Base-by-base conservation (phyloP, 1,140 invertebrate genomes). In the Penaeus japonicus region DNA sequence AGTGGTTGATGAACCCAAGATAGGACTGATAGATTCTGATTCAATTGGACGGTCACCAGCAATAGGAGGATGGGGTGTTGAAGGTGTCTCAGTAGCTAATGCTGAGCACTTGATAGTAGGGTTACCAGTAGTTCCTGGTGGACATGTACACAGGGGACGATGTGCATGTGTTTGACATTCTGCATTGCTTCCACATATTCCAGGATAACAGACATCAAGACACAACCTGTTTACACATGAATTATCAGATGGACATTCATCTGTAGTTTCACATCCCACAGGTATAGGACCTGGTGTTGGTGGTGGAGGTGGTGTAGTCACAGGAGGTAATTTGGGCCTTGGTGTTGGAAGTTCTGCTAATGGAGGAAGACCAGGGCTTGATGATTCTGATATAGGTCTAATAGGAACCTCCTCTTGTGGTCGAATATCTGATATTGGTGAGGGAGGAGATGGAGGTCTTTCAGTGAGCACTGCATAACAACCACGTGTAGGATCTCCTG, bases 121-220 rank as follows among this genome's bases (percentile, higher is more conserved):
- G 94, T 97, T 96, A 85, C 97, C 97, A 35, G 92, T 94, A 12
- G 94, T 95, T 53, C 96, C 96, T 0, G 94, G 92, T 59, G 94
- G 94, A 92, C 97, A 98, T 4, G 92, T 93, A 91, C 97, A 98
- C 70, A 94, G 94, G 0, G 96, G 95, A 92, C 96, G 95, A 92
- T 98, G 97, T 75, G 95, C 93, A 87, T 93, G 93, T 0, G 95
- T 95, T 27, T 94, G 92, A 91, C 97, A 98, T 17, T 94, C 93
- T 0, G 97, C 97, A 17, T 94, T 94, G 0, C 96, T 94, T 7
- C 97, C 97, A 92, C 97, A 98, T 1, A 90, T 57, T 30, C 90
- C 90, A 32, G 73, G 82, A 59, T 90, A 85, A 87, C 90, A 91
- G 17, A 89, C 70, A 65, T 90, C 90, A 57, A 86, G 35, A 79